These are phyloP conservation scores for Lacerta agilis DNA, from an alignment of 2,797 vertebrate genomes.

Conservation along the genomic window DNA sequence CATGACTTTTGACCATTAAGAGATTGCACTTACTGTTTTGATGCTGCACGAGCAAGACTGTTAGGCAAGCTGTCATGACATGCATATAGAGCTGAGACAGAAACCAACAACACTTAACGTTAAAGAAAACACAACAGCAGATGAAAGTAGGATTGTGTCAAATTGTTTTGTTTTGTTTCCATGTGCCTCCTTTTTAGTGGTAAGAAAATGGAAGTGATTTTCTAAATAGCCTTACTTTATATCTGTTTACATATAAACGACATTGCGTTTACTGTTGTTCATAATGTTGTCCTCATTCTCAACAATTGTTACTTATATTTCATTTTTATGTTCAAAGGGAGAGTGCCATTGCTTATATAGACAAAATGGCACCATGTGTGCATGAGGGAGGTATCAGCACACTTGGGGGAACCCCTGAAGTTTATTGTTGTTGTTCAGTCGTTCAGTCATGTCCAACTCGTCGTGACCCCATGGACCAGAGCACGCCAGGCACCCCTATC, in stretches of 20 bases:
- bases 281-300: background rate
- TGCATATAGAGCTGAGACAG: background rate
- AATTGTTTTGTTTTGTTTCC: background rate
- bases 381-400: background rate
- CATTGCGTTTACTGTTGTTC: background rate
- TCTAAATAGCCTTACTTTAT: background rate
- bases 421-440: too few species aligned
- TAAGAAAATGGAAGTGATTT: background rate
- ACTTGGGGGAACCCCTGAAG: background rate
- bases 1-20: conserved; percentile 4
- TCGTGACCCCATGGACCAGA: too few species aligned
- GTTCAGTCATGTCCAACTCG: too few species aligned
- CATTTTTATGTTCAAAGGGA: too few species aligned
- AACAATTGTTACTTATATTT: background rate
- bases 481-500: too few species aligned
- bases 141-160: conserved; percentile 48
- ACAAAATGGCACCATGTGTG: background rate
- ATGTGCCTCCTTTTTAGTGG: background rate
- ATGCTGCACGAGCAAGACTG: conserved; percentile 10
- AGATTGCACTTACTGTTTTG: conserved; percentile 6
- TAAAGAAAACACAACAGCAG: conserved; percentile 39
- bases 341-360: background rate
- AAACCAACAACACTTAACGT: conserved; percentile 39
- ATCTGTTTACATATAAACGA: background rate
- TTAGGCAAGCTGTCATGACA: conserved; percentile 5